Conservation (phyloP, 2,888 invertebrate species). For the Colostygia pectinataria region DNA sequence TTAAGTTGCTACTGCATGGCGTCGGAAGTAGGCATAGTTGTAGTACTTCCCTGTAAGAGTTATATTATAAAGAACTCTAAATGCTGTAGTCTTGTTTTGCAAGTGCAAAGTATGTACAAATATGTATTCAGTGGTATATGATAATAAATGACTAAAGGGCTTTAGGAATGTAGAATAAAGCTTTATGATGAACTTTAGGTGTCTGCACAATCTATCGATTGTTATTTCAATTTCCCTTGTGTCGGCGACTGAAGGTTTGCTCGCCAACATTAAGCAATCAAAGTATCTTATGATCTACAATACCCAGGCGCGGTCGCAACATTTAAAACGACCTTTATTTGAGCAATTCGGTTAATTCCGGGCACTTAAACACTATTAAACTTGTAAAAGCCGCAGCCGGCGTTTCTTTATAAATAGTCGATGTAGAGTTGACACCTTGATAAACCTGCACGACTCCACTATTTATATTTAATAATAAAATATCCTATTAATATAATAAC, state of each 20-base stretch:
- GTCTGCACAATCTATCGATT: conserved; percentile 22
- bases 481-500: too few relatives aligned
- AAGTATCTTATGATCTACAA: conserved; percentile 8
- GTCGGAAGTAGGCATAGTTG: too few relatives aligned
- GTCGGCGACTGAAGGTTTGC: conserved; percentile 18
- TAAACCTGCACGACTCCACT: not conserved
- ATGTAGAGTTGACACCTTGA: not conserved
- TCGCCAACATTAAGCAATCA: conserved; percentile 14
- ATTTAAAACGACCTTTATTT: conserved; percentile 8
- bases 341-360: not conserved
- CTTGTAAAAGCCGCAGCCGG: too few relatives aligned
- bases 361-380: too few relatives aligned
- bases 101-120: too few relatives aligned
- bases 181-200: conserved; percentile 32
- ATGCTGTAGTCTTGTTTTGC: too few relatives aligned
- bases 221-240: conserved; percentile 28
- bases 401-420: too few relatives aligned
- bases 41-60: too few relatives aligned
- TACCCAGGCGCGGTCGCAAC: conserved; percentile 7
- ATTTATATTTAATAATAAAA: too few relatives aligned
- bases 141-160: not conserved
- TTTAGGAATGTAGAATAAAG: conserved; percentile 14
- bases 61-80: too few relatives aligned
- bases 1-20: too few relatives aligned
- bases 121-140: too few relatives aligned